A percentile compares a stretch with the other conserved stretches of the same genome.
Evolutionary conservation across 2,888 invertebrate species (phyloP).

Genomic region (Mythimna lalbum): DNA sequence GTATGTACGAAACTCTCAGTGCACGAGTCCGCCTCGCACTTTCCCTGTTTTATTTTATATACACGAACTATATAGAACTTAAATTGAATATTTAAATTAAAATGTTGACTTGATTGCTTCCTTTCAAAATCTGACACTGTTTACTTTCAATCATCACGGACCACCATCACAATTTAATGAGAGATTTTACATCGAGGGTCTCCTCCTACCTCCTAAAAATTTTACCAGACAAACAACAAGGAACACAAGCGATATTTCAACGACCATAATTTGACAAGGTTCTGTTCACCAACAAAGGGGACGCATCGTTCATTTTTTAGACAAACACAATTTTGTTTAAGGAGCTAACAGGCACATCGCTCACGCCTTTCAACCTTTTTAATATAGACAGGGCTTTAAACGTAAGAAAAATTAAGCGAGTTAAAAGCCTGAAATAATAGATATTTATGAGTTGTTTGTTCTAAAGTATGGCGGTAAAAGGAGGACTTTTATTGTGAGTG

Average conservation of each 20-base stretch:
- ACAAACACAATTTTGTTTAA: constrained; percentile 45
- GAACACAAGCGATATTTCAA: constrained; percentile 36
- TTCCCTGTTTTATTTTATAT: not conserved
- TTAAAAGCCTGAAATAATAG: constrained; percentile 32
- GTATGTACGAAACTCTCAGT: too few relatives aligned
- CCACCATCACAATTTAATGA: constrained; percentile 12
- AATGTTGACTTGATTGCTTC: not conserved
- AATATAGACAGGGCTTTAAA: constrained; percentile 26
- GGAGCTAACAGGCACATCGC: constrained; percentile 41
- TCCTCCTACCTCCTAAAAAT: constrained; percentile 2
- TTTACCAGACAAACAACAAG: constrained; percentile 32
- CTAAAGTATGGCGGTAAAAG: constrained; percentile 16
- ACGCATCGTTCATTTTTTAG: constrained; percentile 28
- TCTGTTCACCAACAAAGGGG: constrained; percentile 37
- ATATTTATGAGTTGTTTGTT: constrained; percentile 33
- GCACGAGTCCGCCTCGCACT: too few relatives aligned
- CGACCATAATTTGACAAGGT: constrained; percentile 41
- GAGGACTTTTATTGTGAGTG: not conserved
- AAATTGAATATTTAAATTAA: too few relatives aligned
- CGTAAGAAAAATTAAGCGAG: constrained; percentile 10
- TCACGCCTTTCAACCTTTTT: constrained; percentile 21
- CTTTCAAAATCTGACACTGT: not conserved
- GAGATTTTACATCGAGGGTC: not conserved
- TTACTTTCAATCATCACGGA: not conserved
- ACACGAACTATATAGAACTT: not conserved